Evolutionary conservation across 2,113 vertebrate genomes (phyloP), one percentile per base, ranked within the genome.

Genomic region (Scomber scombrus): DNA sequence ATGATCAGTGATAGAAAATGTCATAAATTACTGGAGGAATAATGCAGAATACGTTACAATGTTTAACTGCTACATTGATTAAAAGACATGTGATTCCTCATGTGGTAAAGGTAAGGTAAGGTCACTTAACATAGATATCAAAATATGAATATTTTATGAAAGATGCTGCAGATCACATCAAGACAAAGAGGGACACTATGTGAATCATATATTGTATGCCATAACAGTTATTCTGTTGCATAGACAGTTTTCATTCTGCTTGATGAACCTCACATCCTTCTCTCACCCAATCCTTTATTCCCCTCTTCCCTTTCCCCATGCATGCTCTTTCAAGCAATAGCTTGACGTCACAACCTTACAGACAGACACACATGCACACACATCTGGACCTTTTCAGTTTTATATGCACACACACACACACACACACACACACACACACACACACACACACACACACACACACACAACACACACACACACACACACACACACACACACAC

Each of bases 321-420:
- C 57, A 19, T 40, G 66, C 75, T 82, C 51, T 68, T 63, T 70
- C 46, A 74, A 84, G 77, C 81, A 82, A 61, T 68, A 51, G 67
- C 46, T 71, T 84, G 75, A 84, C 40, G 26, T 81, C 85, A 82
- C 61, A 76, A 45, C 70, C 67, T 29, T 15, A 55, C 70, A 81
- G 16, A 70, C 10, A 18, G 57, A 76, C 75, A 78, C 26, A 63
- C 66, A 75, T 54, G 21, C 61, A 79, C 51, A 72, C 72, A 78
- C 75, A 81, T 72, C 55, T 83, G 66, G 74, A 86, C 62, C 50
- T 57, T 87, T 80, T 21, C 49, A 77, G 71, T 83, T 83, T 70
- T 13, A 62, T 62, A 75, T 60, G 31, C 4, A 16, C 46, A 10
- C 54, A n/a, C 67, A 46, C 52, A 43, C 55, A 65, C 57, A 60